Evolutionary conservation across 2,797 vertebrate genomes (phyloP), one percentile per base, ranked within the genome.

Genomic region (Synanceia verrucosa): DNA sequence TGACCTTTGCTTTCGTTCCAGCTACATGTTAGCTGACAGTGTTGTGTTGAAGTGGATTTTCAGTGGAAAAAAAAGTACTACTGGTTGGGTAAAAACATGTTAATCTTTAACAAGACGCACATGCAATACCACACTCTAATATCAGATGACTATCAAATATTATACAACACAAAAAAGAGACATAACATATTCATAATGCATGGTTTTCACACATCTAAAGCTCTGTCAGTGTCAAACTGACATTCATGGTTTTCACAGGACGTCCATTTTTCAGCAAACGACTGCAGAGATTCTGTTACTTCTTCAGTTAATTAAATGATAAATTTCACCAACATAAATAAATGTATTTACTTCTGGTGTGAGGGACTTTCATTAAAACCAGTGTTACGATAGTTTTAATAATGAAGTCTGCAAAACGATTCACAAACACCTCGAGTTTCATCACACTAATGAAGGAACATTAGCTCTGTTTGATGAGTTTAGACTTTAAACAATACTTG

Each of bases 401-500:
- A 46, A 76, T 24, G 28, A 72, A 65, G 78, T 79, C 70, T 46
- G 55, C 39, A 33, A 36, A 69, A 50, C 12, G n/a, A 50, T 58
- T 78, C 24, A 50, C 51, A 55, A 69, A 66, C 57, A 50, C 39
- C 36, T 41, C 2, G 23, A 41, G 58, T 79, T 79, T 73, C 70
- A 61, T 88, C 74, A 69, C 57, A 37, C 78, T 87, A 85, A 86
- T 79, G 73, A 84, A 68, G 33, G 41, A 36, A 87, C 84, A 80
- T 90, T 82, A 83, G 57, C 81, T 19, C 51, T 1, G 44, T 29
- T 66, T 86, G 70, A 91, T 79, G 86, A 89, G 70, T 90, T 89
- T 82, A 82, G 70, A 91, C 73, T 78, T 87, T 90, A 89, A 91
- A 89, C 88, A 90, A 87, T 62, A 53, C 79, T 86, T 68, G 73